Percentiles rank a stretch among this genome's conserved stretches.
Conservation (phyloP, 1,140 invertebrate genomes). For the Drosophila sp. region DNA sequence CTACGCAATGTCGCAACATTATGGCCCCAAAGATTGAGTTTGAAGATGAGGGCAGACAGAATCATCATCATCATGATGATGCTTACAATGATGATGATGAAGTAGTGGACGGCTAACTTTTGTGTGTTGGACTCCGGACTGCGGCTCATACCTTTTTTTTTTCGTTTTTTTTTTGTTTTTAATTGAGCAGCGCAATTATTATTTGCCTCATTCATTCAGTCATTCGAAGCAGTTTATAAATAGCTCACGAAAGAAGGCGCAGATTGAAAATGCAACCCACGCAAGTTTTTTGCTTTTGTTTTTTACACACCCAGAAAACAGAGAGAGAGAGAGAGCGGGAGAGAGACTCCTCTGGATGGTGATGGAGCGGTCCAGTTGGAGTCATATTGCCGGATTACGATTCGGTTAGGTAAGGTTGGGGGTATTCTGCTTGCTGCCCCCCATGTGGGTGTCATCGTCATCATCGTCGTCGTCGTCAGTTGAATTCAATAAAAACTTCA, state of each 20-base stretch:
- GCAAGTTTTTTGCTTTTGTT: slow-evolving; percentile 26
- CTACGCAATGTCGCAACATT: slow-evolving; percentile 66
- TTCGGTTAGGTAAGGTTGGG: neutral
- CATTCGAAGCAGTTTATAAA: slow-evolving; percentile 70
- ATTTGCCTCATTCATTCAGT: slow-evolving; percentile 63
- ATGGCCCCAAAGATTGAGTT: slow-evolving; percentile 17
- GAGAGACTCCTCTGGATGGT: slow-evolving; percentile 10
- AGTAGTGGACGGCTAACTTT: slow-evolving; percentile 30
- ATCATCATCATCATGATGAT: slow-evolving; percentile 22
- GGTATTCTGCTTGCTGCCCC: neutral
- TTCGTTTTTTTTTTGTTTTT: slow-evolving; percentile 43
- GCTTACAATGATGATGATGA: slow-evolving; percentile 17
- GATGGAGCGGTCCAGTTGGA: slow-evolving; percentile 17
- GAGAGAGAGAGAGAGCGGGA: no score
- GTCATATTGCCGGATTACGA: slow-evolving; percentile 12
- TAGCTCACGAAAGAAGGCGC: slow-evolving; percentile 56
- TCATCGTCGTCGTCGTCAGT: slow-evolving; percentile 12
- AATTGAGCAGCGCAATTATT: slow-evolving; percentile 80
- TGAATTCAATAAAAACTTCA: slow-evolving; percentile 80
- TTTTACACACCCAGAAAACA: slow-evolving; percentile 11
- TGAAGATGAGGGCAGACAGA: slow-evolving; percentile 21
- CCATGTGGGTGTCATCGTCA: slow-evolving; percentile 65
- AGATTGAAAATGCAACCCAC: slow-evolving; percentile 71
- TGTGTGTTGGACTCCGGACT: slow-evolving; percentile 42
- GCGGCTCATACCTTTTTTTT: slow-evolving; percentile 18